A percentile compares a stretch with the other conserved stretches of the same genome.
Evolutionary conservation across 2,113 vertebrate genomes (phyloP).

Genomic region (Urocynchramus pylzowi): DNA sequence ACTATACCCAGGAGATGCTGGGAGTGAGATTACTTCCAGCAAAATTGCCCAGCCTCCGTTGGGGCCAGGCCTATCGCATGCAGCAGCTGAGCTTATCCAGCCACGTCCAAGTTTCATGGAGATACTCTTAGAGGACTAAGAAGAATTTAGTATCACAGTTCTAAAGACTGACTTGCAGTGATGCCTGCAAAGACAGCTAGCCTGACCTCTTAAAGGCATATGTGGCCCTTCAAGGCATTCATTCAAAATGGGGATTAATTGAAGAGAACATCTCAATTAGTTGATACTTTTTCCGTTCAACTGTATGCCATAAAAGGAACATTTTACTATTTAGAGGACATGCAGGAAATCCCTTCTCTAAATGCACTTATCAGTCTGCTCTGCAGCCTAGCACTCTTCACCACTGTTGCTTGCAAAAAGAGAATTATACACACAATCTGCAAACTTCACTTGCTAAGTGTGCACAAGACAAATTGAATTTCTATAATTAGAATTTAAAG

Average conservation of each 20-base stretch:
- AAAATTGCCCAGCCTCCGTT: neutral
- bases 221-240: neutral
- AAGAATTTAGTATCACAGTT: neutral
- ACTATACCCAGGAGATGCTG: neutral
- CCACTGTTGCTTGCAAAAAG: neutral
- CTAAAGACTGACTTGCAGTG: neutral
- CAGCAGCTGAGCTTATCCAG: neutral
- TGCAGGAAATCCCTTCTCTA: neutral
- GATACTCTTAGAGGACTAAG: neutral
- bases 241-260: neutral
- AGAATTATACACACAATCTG: neutral
- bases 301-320: neutral
- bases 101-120: accelerated
- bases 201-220: neutral
- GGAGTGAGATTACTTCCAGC: neutral
- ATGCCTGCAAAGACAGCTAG: neutral
- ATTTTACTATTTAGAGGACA: neutral
- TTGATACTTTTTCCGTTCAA: neutral
- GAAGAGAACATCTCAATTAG: constrained; percentile 18
- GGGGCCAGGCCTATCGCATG: neutral
- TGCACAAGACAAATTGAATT: neutral
- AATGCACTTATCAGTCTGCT: neutral
- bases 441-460: neutral
- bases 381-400: neutral
- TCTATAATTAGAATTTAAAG: neutral